Evolutionary conservation across 2,888 invertebrate species (phyloP), one percentile per base, ranked within the genome.

Genomic region (Calephelis perditalis): DNA sequence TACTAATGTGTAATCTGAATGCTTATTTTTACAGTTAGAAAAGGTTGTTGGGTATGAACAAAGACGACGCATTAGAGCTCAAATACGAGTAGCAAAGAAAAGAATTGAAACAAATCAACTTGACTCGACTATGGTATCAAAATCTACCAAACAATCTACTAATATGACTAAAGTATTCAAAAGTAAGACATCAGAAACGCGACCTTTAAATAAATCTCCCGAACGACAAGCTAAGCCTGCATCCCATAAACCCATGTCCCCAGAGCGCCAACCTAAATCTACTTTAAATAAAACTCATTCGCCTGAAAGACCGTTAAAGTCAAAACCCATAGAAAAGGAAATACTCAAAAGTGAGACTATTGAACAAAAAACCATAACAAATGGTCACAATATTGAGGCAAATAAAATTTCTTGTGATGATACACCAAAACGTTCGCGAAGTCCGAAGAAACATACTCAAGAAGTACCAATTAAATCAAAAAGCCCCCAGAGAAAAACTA

Each of bases 41-140:
- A 94, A 93, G 73, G 94, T 95, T 62, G 92, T 92, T 60, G 94
- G 94, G 65, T 96, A 96, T 77, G 96, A 96, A 75, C 92, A 95
- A 72, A 89, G 96, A 69, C 92, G 95, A 65, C 92, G 95, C 68
- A 95, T 96, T 61, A 92, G 96, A 65, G 92, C 95, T 3, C 96
- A 96, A 81, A 95, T 96, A 64, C 91, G 96, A 65, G 78, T 94
- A 15, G 94, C 95, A 8, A 94, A 93, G 76, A 94, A 94, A 70
- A 86, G 92, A 67, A 87, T 90, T 40, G 92, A 92, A 67, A 79
- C 76, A 26, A 73, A 73, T 44, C 74, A 79, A 15, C 62, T 70
- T 36, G 73, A 75, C 57, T 71, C 73, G 64, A 73, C 72, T 26
- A 74, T 71, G 58, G 65, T 75, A 61, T 73, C 71, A 56, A 81